Evolutionary conservation across 2,888 invertebrate species (phyloP).

Genomic region (Tuta absoluta): DNA sequence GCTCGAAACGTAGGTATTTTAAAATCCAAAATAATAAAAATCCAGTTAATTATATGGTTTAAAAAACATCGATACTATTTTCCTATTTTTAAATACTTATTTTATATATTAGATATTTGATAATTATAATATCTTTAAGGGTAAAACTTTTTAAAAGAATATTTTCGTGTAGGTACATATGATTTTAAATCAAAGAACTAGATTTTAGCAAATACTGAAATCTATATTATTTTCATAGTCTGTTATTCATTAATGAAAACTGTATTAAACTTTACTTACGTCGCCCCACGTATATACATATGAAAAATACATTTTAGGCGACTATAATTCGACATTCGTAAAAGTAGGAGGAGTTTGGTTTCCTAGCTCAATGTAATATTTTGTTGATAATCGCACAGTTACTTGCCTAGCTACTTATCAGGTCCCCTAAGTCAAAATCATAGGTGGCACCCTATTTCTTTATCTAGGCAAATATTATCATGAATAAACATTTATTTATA

Average conservation of each 20-base stretch:
- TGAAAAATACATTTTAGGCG: neutral
- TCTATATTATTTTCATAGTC: neutral
- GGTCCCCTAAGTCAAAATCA: slow-evolving; percentile 5
- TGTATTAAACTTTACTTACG: neutral
- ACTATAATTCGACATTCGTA: neutral
- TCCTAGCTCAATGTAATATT: neutral
- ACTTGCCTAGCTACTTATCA: neutral
- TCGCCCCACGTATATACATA: neutral
- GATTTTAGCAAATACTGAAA: neutral
- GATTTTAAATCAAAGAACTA: neutral
- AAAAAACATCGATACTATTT: too few relatives aligned
- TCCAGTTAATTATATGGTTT: too few relatives aligned
- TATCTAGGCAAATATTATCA: slow-evolving; percentile 11
- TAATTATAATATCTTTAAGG: too few relatives aligned
- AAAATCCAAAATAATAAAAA: too few relatives aligned
- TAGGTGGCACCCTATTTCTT: neutral
- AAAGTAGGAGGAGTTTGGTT: neutral
- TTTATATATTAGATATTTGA: too few relatives aligned
- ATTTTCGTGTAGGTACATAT: too few relatives aligned
- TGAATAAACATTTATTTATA: slow-evolving; percentile 14
- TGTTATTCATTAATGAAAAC: neutral
- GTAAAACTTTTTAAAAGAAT: too few relatives aligned
- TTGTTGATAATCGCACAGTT: neutral
- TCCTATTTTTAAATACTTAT: too few relatives aligned
- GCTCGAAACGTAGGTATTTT: too few relatives aligned